Conservation (phyloP, 2,113 vertebrate species). For the Charina bottae region DNA sequence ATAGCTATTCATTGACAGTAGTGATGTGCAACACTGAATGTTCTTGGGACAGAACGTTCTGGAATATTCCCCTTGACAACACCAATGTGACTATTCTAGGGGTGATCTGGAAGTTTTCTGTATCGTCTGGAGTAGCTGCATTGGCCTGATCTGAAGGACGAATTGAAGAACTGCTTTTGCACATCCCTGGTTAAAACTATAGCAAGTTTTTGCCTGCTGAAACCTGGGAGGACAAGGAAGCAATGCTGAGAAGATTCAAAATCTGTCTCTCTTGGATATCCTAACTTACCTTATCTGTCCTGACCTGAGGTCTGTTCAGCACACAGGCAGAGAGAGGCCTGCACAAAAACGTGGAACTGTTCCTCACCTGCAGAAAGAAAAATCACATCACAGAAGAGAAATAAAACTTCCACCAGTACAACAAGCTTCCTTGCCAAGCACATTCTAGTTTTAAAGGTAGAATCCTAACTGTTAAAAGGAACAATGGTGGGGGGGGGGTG, state of each 20-base stretch:
- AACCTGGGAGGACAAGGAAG: constrained; percentile 15
- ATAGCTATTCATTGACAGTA: neutral
- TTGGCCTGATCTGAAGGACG: neutral
- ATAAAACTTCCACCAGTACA: neutral
- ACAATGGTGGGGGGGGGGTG: neutral
- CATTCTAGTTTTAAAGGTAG: neutral
- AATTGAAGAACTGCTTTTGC: neutral
- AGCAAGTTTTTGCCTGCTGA: neutral
- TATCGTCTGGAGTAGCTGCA: neutral
- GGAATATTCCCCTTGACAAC: neutral
- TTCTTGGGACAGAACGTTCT: neutral
- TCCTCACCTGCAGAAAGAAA: constrained; percentile 67
- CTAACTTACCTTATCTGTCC: constrained; percentile 62
- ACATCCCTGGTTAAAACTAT: neutral
- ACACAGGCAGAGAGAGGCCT: constrained; percentile 65
- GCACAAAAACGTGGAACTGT: constrained; percentile 62
- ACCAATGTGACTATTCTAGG: neutral
- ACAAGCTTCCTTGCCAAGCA: neutral
- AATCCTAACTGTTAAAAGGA: neutral
- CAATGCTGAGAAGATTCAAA: fast-evolving
- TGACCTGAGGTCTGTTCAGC: constrained; percentile 53
- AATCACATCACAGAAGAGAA: neutral
- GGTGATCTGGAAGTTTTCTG: neutral
- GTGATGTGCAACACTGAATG: neutral
- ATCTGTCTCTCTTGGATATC: neutral